phyloP scores from a whole-genome alignment of 2,888 invertebrate genomes.

The Cantharis rufa region DNA sequence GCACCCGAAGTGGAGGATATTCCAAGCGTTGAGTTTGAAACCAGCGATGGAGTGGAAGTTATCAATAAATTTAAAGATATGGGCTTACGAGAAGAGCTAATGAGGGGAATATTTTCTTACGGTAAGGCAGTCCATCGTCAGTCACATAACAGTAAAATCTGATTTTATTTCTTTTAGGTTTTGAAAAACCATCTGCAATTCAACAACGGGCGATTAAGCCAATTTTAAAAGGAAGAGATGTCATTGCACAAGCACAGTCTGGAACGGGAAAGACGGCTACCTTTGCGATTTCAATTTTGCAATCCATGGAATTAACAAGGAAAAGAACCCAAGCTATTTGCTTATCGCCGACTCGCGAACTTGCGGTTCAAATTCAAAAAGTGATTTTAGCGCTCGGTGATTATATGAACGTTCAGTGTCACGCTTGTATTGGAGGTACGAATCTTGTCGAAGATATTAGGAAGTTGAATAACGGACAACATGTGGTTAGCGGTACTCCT shows the following conservation, averaged over 20 bases:
- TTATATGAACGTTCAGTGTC: slow-evolving; percentile 99
- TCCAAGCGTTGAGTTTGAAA: slow-evolving; percentile 98
- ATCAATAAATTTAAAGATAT: slow-evolving; percentile 95
- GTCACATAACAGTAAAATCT: neutral
- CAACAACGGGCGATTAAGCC: slow-evolving; percentile 97
- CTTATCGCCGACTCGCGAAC: slow-evolving; percentile 94
- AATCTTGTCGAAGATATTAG: slow-evolving; percentile 98
- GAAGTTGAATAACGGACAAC: slow-evolving; percentile 97
- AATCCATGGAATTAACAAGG: slow-evolving; percentile 87
- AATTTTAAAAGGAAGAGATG: slow-evolving; percentile 95
- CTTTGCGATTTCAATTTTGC: slow-evolving; percentile 94
- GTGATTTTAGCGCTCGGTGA: slow-evolving; percentile 92
- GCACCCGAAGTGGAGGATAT: slow-evolving; percentile 72
- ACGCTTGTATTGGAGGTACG: slow-evolving; percentile 98
- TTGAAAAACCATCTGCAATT: slow-evolving; percentile 98
- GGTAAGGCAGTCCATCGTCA: slow-evolving; percentile 63
- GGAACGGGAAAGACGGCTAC: slow-evolving; percentile 99
- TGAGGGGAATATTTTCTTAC: slow-evolving; percentile 97
- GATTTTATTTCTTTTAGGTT: slow-evolving; percentile 65
- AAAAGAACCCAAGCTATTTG: slow-evolving; percentile 93
- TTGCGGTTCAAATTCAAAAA: slow-evolving; percentile 98
- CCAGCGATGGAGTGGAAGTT: slow-evolving; percentile 98
- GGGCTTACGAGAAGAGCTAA: slow-evolving; percentile 90
- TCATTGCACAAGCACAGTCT: slow-evolving; percentile 98
- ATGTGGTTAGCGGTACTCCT: slow-evolving; percentile 98